Conservation (phyloP, 2,113 vertebrate species). For the Callipepla californica region DNA sequence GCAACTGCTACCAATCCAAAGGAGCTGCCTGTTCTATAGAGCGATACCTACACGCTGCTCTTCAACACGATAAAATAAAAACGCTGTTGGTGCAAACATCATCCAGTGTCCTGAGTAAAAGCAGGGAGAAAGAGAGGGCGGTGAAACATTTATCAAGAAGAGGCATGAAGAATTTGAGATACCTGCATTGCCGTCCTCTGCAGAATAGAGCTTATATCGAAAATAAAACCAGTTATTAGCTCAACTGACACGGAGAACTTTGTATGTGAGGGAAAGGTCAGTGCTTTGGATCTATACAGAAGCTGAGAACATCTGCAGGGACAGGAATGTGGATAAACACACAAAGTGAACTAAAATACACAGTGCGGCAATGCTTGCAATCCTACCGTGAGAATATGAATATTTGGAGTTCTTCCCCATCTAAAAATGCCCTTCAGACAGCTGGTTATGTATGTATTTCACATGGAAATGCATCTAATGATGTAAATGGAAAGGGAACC, state of each 20-base stretch:
- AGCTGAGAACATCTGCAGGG: background rate
- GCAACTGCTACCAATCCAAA: background rate
- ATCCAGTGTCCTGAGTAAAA: background rate
- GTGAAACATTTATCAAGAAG: background rate
- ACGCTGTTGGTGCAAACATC: background rate
- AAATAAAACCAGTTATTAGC: background rate
- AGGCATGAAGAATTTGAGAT: background rate
- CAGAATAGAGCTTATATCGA: background rate
- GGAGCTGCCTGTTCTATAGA: background rate
- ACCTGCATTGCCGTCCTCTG: background rate
- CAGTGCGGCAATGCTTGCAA: background rate
- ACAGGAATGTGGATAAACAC: background rate
- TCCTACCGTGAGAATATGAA: background rate
- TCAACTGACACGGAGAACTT: background rate
- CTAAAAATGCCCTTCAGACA: background rate
- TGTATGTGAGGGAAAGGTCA: background rate
- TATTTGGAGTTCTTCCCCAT: background rate
- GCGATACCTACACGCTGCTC: rapidly evolving
- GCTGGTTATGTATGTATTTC: background rate
- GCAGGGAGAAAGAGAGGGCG: background rate
- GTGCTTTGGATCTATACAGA: background rate
- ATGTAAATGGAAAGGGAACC: background rate
- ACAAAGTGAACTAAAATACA: background rate
- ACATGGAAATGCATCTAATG: background rate
- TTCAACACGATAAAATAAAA: background rate